phyloP scores from a whole-genome alignment of 2,797 vertebrate genomes.

The Lacerta agilis region DNA sequence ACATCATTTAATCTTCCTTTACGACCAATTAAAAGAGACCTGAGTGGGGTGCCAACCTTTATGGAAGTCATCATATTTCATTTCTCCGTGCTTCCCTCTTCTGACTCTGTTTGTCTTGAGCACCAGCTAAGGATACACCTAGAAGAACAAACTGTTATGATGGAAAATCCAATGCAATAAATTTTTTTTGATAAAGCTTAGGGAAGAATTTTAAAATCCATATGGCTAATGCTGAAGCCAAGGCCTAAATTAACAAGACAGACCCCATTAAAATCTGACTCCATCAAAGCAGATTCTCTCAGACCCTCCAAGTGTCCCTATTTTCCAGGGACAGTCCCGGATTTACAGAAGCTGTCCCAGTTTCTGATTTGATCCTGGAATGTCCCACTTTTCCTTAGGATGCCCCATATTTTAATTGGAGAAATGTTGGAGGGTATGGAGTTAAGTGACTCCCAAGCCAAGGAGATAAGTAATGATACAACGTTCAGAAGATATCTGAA shows the following conservation, averaged over 20 bases:
- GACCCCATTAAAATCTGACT: not conserved
- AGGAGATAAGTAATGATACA: too few relatives aligned
- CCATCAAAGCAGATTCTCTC: not conserved
- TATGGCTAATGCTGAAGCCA: not conserved
- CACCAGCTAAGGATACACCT: not conserved
- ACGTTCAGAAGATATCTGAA: too few relatives aligned
- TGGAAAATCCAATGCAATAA: not conserved
- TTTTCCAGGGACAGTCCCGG: too few relatives aligned
- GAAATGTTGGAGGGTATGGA: too few relatives aligned
- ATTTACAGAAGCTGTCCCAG: too few relatives aligned
- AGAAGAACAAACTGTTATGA: slow-evolving; percentile 26
- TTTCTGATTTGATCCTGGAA: too few relatives aligned
- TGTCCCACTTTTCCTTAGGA: too few relatives aligned
- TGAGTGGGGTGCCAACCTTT: slow-evolving; percentile 6
- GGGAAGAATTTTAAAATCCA: slow-evolving; percentile 4
- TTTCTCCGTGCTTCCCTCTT: slow-evolving; percentile 3
- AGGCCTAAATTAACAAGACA: not conserved
- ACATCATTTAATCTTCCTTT: slow-evolving; percentile 41
- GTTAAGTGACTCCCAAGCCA: too few relatives aligned
- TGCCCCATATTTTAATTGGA: too few relatives aligned
- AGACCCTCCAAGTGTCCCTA: too few relatives aligned
- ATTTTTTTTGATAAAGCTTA: slow-evolving; percentile 11
- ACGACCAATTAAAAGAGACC: slow-evolving; percentile 29
- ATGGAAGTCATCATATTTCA: slow-evolving; percentile 12
- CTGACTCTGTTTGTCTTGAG: slow-evolving; percentile 7